Percentiles rank a stretch among this genome's conserved stretches.
Evolutionary conservation across 2,113 vertebrate genomes (phyloP).

Genomic region (Erinaceus europaeus): DNA sequence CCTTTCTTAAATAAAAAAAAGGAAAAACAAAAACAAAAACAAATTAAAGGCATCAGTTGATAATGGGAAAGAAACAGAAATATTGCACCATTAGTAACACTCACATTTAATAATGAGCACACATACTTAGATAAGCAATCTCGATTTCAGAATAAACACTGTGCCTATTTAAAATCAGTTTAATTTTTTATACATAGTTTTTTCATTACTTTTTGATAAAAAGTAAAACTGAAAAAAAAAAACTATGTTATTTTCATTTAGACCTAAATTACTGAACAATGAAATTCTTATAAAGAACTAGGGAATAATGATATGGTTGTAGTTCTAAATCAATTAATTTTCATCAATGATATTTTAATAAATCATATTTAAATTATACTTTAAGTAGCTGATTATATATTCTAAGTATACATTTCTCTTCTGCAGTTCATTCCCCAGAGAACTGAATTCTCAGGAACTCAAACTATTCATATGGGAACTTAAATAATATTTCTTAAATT

Average conservation of each 20-base stretch:
- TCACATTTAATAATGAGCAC: not conserved
- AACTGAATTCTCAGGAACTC: no score
- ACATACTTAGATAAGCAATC: not conserved
- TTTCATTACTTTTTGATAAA: not conserved
- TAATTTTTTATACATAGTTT: not conserved
- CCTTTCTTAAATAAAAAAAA: no score
- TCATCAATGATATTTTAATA: no score
- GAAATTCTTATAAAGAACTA: not conserved
- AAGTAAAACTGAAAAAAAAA: not conserved
- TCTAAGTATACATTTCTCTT: no score
- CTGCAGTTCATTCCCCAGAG: no score
- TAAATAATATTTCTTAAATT: no score
- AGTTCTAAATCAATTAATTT: no score
- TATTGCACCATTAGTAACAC: not conserved
- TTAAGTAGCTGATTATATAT: no score
- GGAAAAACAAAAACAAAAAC: not conserved
- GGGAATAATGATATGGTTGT: no score
- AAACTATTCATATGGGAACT: no score
- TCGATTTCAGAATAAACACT: conserved; percentile 18
- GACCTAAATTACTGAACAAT: not conserved
- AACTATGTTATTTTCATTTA: not conserved
- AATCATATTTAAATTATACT: no score
- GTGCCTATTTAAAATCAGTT: not conserved
- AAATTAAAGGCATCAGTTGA: no score
- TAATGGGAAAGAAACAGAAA: not conserved